Evolutionary conservation across 2,113 vertebrate species (phyloP).

Genomic region (Alosa alosa): DNA sequence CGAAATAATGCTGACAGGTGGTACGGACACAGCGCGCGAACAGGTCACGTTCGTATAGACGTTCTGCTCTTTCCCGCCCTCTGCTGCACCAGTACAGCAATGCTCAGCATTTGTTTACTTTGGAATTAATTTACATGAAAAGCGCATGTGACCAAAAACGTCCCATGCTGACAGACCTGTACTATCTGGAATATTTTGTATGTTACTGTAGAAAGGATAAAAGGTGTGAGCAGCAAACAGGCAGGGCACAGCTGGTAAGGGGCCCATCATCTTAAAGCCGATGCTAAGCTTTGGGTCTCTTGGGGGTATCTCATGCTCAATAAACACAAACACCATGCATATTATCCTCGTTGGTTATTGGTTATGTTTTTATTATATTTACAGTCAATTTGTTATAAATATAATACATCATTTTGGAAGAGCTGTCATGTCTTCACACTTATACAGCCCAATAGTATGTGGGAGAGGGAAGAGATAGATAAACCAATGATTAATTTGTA

Average conservation of each 20-base stretch:
- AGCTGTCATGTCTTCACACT: conserved; percentile 81
- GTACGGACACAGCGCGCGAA: background rate
- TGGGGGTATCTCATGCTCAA: background rate
- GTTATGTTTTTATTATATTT: conserved; percentile 94
- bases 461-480: conserved; percentile 79
- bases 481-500: conserved; percentile 67
- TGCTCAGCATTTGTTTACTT: background rate
- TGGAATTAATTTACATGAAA: no score
- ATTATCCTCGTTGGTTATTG: conserved; percentile 46
- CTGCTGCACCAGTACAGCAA: background rate
- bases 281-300: background rate
- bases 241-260: background rate
- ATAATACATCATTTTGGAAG: conserved; percentile 95
- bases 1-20: background rate
- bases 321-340: background rate
- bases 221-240: no score
- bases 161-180: background rate
- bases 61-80: background rate
- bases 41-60: background rate
- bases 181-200: background rate
- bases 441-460: conserved; percentile 70
- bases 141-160: background rate
- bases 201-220: no score
- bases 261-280: background rate
- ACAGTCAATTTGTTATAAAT: conserved; percentile 98